These are phyloP conservation scores for Nomada goodeniana DNA, from an alignment of 2,888 invertebrate species.

Conservation along the genomic window DNA sequence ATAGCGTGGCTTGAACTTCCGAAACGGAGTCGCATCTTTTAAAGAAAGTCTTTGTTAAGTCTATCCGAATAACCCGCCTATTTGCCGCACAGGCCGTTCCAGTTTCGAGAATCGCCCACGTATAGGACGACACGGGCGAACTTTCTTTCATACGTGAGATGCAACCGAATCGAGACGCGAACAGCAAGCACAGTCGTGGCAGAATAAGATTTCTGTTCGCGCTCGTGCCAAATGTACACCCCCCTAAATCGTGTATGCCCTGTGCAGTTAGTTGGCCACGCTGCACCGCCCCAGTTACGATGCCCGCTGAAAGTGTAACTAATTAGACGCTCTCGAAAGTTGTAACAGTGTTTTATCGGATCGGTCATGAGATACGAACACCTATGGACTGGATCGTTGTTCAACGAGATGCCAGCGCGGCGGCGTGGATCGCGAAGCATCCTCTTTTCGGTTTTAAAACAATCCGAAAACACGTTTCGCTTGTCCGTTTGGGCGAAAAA, in stretches of 20 bases:
- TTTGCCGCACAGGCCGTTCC: background rate
- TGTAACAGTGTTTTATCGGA: slow-evolving; percentile 63
- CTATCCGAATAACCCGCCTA: background rate
- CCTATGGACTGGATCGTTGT: slow-evolving; percentile 32
- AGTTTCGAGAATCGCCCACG: slow-evolving; percentile 25
- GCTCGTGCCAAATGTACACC: slow-evolving; percentile 27
- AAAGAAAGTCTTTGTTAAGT: background rate
- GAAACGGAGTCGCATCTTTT: background rate
- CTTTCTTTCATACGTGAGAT: slow-evolving; percentile 41
- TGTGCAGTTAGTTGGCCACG: slow-evolving; percentile 30
- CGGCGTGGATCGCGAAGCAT: slow-evolving; percentile 34
- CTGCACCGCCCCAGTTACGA: slow-evolving; percentile 63
- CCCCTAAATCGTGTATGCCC: slow-evolving; percentile 29
- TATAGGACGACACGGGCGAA: slow-evolving; percentile 4
- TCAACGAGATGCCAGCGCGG: slow-evolving; percentile 14
- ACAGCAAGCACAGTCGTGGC: background rate
- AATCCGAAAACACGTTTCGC: slow-evolving; percentile 8
- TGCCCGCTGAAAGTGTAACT: slow-evolving; percentile 71
- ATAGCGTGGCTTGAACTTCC: background rate
- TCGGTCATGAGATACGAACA: slow-evolving; percentile 32
- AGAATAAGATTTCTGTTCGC: slow-evolving; percentile 22
- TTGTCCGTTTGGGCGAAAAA: background rate
- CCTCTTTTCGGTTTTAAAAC: slow-evolving; percentile 26
- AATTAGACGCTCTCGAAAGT: slow-evolving; percentile 73
- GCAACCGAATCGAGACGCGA: slow-evolving; percentile 20